phyloP scores from a whole-genome alignment of 2,888 invertebrate species.

The Lymantria monacha region DNA sequence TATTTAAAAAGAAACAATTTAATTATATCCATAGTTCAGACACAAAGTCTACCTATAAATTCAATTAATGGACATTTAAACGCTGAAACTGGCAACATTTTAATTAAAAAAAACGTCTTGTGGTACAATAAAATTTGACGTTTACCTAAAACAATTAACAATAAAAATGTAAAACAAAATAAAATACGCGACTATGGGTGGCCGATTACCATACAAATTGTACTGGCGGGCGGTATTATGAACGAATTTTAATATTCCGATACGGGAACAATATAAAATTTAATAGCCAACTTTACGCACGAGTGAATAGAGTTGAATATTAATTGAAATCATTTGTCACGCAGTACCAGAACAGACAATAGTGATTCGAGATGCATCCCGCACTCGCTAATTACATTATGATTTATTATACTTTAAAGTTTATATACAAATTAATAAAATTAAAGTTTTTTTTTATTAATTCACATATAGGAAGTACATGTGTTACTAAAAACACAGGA shows the following conservation, averaged over 20 bases:
- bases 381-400: too few relatives aligned
- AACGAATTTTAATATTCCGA: slow-evolving; percentile 24
- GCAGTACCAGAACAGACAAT: slow-evolving; percentile 15
- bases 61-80: slow-evolving; percentile 16
- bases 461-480: too few relatives aligned
- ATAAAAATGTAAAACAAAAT: slow-evolving; percentile 19
- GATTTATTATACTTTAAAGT: too few relatives aligned
- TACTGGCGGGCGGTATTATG: slow-evolving; percentile 1
- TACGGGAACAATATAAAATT: slow-evolving; percentile 23
- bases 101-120: slow-evolving; percentile 20
- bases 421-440: too few relatives aligned
- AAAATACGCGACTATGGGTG: slow-evolving; percentile 19
- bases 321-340: slow-evolving; percentile 30
- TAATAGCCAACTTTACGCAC: slow-evolving; percentile 18
- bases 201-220: slow-evolving; percentile 35
- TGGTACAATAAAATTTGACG: slow-evolving; percentile 12
- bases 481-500: too few relatives aligned
- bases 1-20: slow-evolving; percentile 1
- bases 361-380: slow-evolving; percentile 9
- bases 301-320: slow-evolving; percentile 29
- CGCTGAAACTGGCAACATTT: slow-evolving; percentile 3
- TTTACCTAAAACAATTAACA: slow-evolving; percentile 23
- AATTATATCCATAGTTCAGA: neutral
- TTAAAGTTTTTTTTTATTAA: too few relatives aligned
- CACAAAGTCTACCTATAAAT: neutral